Percentiles rank a stretch among this genome's conserved stretches.
Evolutionary conservation across 2,888 invertebrate genomes (phyloP).

Genomic region (Hirtodrosophila alboralis): DNA sequence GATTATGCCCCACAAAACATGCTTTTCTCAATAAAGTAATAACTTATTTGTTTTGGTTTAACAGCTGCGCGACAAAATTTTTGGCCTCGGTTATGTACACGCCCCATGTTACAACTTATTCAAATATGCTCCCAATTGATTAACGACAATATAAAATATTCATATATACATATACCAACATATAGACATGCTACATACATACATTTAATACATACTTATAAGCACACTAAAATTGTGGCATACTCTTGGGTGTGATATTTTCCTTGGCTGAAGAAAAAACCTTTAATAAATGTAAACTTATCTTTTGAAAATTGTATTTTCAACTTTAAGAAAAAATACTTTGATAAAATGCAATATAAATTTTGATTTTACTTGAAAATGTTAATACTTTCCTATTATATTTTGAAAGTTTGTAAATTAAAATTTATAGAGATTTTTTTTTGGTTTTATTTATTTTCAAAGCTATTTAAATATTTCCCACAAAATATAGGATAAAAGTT

Average conservation of each 20-base stretch:
- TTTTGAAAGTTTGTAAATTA: too few relatives aligned
- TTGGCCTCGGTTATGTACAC: neutral
- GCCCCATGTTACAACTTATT: slow-evolving; percentile 28
- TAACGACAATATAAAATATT: slow-evolving; percentile 28
- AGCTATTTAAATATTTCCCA: too few relatives aligned
- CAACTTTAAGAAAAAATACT: too few relatives aligned
- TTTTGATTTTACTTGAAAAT: too few relatives aligned
- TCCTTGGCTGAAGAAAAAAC: too few relatives aligned
- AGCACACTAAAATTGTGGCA: slow-evolving; percentile 35
- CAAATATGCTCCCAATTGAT: slow-evolving; percentile 53
- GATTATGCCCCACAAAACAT: slow-evolving; percentile 44
- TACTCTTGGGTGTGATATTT: slow-evolving; percentile 53
- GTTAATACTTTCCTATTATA: too few relatives aligned
- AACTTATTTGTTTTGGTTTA: slow-evolving; percentile 30
- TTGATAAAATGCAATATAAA: too few relatives aligned
- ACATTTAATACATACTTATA: slow-evolving; percentile 1
- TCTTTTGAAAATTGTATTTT: too few relatives aligned
- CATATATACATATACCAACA: neutral
- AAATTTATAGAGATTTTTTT: too few relatives aligned
- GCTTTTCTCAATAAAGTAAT: slow-evolving; percentile 44
- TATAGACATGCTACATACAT: neutral
- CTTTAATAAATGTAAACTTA: too few relatives aligned
- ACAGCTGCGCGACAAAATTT: slow-evolving; percentile 29
- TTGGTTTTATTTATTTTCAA: too few relatives aligned
- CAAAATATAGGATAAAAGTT: too few relatives aligned